Evolutionary conservation across 1,140 invertebrate species (phyloP).

Genomic region (Yoshiicerus persimilis): DNA sequence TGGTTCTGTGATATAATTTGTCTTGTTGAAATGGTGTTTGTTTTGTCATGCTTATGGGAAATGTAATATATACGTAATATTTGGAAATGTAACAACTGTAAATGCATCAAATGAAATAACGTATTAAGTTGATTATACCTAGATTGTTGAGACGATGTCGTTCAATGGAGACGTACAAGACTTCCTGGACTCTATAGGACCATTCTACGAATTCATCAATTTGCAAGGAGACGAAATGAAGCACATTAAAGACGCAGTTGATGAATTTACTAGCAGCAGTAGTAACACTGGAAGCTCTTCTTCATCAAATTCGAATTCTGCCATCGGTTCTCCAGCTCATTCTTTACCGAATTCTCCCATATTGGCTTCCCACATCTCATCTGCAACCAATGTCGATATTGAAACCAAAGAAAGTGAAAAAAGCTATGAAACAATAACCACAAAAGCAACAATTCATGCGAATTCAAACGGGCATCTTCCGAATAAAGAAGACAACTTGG

Average conservation of each 20-base stretch:
- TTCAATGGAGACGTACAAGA: slow-evolving; percentile 59
- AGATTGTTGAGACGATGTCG: slow-evolving; percentile 64
- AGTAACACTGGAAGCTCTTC: slow-evolving; percentile 10
- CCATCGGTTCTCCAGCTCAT: background rate
- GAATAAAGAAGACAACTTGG: background rate
- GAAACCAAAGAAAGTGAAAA: background rate
- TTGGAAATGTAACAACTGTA: no score
- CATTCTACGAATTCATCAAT: slow-evolving; percentile 61
- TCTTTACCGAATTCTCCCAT: background rate
- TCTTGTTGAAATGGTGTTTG: no score
- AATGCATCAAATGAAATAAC: no score
- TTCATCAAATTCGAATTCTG: background rate
- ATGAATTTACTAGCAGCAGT: slow-evolving; percentile 26
- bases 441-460: background rate
- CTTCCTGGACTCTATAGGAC: slow-evolving; percentile 59
- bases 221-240: slow-evolving; percentile 38
- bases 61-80: no score
- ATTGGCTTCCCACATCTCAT: background rate
- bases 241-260: slow-evolving; percentile 39
- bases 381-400: background rate
- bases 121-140: slow-evolving; percentile 19
- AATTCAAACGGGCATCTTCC: background rate
- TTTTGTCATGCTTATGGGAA: no score
- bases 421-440: background rate
- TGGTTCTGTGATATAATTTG: no score